These are phyloP conservation scores for Microctonus brassicae DNA, from an alignment of 2,888 invertebrate genomes.

Conservation along the genomic window DNA sequence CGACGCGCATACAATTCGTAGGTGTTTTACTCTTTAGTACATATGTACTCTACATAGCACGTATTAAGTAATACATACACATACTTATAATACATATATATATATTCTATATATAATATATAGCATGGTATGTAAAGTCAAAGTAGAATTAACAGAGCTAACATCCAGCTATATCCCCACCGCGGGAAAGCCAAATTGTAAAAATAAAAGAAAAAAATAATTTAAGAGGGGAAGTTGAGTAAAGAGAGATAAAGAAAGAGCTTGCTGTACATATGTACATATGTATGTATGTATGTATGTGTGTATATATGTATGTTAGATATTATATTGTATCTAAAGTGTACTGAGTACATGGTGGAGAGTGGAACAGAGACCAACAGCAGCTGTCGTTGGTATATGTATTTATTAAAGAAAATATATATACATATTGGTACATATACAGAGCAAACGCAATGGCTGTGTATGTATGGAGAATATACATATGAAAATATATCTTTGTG, in stretches of 20 bases:
- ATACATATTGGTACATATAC: neutral
- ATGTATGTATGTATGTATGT: too few relatives aligned
- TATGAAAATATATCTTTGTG: too few relatives aligned
- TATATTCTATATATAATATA: too few relatives aligned
- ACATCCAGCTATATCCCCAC: neutral
- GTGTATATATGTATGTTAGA: too few relatives aligned
- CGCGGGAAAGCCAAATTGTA: neutral
- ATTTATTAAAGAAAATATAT: neutral
- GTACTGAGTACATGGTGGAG: neutral
- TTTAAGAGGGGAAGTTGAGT: neutral
- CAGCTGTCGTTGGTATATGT: constrained; percentile 13
- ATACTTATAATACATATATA: too few relatives aligned
- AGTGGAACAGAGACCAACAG: neutral
- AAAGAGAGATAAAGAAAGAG: neutral
- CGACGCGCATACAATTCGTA: neutral
- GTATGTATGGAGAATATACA: too few relatives aligned
- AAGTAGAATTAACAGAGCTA: neutral
- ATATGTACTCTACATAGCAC: too few relatives aligned
- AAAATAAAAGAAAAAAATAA: neutral
- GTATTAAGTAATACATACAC: too few relatives aligned
- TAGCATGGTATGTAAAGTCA: neutral
- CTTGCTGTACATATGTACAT: neutral
- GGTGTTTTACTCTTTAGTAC: too few relatives aligned
- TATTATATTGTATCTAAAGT: too few relatives aligned
- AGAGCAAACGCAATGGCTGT: too few relatives aligned